Evolutionary conservation across 2,797 vertebrate genomes (phyloP).

Genomic region (Cyprinella venusta): DNA sequence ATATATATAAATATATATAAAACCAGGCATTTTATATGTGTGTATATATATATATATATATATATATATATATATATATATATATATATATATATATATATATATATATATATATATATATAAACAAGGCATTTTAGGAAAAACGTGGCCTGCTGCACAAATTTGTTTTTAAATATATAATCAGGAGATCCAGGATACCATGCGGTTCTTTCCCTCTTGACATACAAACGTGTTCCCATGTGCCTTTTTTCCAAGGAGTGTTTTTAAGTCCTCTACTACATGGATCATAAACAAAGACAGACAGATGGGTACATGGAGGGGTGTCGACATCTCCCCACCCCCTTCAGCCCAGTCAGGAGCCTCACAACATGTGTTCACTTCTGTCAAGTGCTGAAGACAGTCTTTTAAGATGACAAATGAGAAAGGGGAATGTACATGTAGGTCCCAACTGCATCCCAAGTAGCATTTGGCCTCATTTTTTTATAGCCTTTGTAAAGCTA

Average conservation of each 20-base stretch:
- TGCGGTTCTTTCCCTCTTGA: not conserved
- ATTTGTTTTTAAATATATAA: not conserved
- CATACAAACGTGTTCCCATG: conserved; percentile 10
- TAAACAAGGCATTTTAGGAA: not conserved
- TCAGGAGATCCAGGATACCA: not conserved
- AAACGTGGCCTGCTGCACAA: not conserved
- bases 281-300: conserved; percentile 22
- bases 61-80: too few relatives aligned
- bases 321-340: conserved; percentile 32
- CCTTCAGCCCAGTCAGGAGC: conserved; percentile 27
- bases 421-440: not conserved
- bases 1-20: too few relatives aligned
- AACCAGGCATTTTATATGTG: too few relatives aligned
- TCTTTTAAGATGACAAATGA: conserved; percentile 31
- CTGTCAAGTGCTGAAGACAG: conserved; percentile 22
- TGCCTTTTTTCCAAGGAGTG: conserved; percentile 15
- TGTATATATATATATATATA: too few relatives aligned
- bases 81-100: too few relatives aligned
- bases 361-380: conserved; percentile 45
- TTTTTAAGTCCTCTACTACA: conserved; percentile 31
- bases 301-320: conserved; percentile 44
- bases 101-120: too few relatives aligned
- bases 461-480: not conserved
- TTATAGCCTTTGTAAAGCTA: not conserved
- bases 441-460: not conserved